Evolutionary conservation across 2,797 vertebrate species (phyloP), one percentile per base, ranked within the genome.

Genomic region (Gouania willdenowi): DNA sequence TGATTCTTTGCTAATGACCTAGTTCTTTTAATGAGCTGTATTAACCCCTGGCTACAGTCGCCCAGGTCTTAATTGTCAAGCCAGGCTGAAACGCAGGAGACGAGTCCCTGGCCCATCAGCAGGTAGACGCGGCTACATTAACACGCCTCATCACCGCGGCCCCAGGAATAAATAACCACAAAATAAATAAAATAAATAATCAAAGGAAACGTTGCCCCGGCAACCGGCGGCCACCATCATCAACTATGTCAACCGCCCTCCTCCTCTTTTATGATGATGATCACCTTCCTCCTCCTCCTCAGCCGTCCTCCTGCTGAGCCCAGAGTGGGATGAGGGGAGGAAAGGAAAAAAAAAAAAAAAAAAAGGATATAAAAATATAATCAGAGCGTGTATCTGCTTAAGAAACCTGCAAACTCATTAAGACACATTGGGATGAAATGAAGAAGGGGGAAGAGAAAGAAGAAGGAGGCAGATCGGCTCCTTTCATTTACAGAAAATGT

Each of bases 1-100:
- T 95, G 94, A 97, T 96, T 96, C 94, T 89, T 87, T 88, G 86
- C 92, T 97, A 98, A 98, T 97, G 95, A 98, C 94, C 95, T 93
- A 98, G 93, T 98, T 98, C 94, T 96, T 91, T 94, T 98, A 97
- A 98, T 98, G 95, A 98, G 94, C 92, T 91, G 93, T 92, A 97
- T 97, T 97, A 97, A 98, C 95, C 95, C 92, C 93, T 97, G 93
- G 94, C 94, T 95, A 95, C 93, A 96, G 91, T 93, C 92, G 88
- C 92, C 94, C 95, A 94, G 93, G 94, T 94, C 93, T 94, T 97
- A 94, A 95, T 97, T 97, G 95, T 97, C 92, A 95, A 93, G 90
- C 88, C 89, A 87, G 89, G 91, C 91, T 94, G 91, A 92, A 93
- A 90, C 86, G 89, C 91, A 91, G 91, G 94, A 93, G 67, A 61